Evolutionary conservation across 1,140 invertebrate species (phyloP), one percentile per base, ranked within the genome.

Genomic region (Babylonia areolata): DNA sequence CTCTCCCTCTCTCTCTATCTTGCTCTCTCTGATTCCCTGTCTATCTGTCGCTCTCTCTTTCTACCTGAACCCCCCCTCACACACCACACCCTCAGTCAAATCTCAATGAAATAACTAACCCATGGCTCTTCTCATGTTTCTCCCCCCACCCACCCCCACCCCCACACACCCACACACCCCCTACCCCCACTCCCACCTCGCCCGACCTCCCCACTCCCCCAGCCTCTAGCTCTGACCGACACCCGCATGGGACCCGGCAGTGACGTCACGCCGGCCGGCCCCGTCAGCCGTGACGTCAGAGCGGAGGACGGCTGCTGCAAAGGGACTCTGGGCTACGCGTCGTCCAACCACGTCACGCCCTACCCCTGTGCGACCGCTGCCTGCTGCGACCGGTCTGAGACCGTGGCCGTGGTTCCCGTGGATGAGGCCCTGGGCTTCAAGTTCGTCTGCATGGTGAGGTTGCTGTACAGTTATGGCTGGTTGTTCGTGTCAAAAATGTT

Each of bases 331-430:
- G 90, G 91, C 31, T 92, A 90, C 81, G 91, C 90, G 35, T 86
- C 87, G 12, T 86, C 87, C 54, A 83, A 90, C 54, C 39, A 84
- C n/a, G 81, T 42, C 20, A 84, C 89, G 84, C 88, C 90, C 3
- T 90, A 90, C 80, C 89, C 90, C 0, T 92, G 91, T 69, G 87
- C 89, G 11, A 81, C 84, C 15, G 89, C 89, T 82, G 84, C 51
- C 20, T 92, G 91, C 77, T 92, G 91, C 83, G 90, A 92, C 81
- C 51, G 40, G 20, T 87, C 83, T n/a, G 90, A 92, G 81, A 90
- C 89, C 51, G 88, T 90, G 64, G 91, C 91, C 33, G 89, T 91
- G 31, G 58, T 91, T n/a, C 87, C 87, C 42, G 87, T 91, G 5
- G 90, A 92, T 81, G 82, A 85, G 40, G 90, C 91, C 37, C 46